Evolutionary conservation across 2,888 invertebrate species (phyloP), one percentile per base, ranked within the genome.

Genomic region (Papilio elwesi): DNA sequence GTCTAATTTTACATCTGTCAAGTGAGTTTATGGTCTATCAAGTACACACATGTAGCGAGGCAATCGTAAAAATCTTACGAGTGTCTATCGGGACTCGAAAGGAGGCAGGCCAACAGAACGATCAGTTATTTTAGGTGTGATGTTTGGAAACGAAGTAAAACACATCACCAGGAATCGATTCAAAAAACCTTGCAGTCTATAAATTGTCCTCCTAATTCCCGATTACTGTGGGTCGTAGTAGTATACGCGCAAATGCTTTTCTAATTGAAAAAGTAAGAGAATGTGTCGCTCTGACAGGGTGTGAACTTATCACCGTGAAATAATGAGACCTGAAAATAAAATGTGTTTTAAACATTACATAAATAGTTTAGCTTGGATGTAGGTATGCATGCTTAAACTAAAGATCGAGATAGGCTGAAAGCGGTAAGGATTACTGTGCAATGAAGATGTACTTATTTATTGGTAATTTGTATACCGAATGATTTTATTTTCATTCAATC

Each of bases 1-100:
- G 68, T 75, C 74, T 73, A 74, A 74, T 73, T 75, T 74, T 75
- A 75, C 74, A 75, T 74, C 75, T 75, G 75, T 74, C 75, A 74
- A 70, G 75, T 62, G 55, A 52, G 52, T 75, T 75, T 75, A 75
- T 70, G 53, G 71, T 63, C 74, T 71, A 74, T 74, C 74, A 68
- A 72, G 72, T 72, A 63, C 68, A 55, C 72, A 72, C 63, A 68
- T 72, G 72, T 63, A 70, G 64, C 55, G 49, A 55, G 49, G 15
- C 52, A 51, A 53, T 72, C 68, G 71, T 72, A 72, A 72, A 68
- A 52, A 48, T 68, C 48, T 43, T 12, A 63, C 68, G 52, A 48
- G 53, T 47, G 38, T 57, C 66, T 66, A 53, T 15, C 12, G 5
- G 9, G 36, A 68, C 13, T 43, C 47, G 15, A 16, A 53, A 12